phyloP scores from a whole-genome alignment of 2,797 vertebrate genomes.

The Xyrichtys novacula region DNA sequence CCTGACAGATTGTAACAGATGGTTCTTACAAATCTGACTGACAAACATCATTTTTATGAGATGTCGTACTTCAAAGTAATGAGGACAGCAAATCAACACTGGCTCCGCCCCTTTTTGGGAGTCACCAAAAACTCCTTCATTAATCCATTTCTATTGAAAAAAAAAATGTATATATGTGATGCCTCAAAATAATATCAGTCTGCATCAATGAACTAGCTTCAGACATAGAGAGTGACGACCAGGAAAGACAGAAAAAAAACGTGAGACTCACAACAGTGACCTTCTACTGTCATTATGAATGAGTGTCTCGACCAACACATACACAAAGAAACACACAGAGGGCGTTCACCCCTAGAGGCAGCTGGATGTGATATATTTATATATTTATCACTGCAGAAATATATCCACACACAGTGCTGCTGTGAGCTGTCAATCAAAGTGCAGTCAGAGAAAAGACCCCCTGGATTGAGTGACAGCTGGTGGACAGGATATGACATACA shows the following conservation, averaged over 20 bases:
- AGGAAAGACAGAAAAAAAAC: conserved; percentile 31
- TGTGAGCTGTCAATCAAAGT: conserved; percentile 65
- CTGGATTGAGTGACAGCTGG: conserved; percentile 75
- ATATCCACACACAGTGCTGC: conserved; percentile 25
- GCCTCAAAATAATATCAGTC: conserved; percentile 37
- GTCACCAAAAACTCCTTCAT: not conserved
- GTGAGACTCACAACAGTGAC: conserved; percentile 69
- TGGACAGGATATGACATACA: conserved; percentile 74
- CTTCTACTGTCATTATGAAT: conserved; percentile 73
- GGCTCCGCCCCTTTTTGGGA: not conserved
- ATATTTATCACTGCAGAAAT: conserved; percentile 16
- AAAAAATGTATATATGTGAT: not conserved
- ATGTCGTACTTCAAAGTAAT: not conserved
- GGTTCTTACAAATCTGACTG: not conserved
- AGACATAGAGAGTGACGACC: conserved; percentile 24
- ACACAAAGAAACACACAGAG: conserved; percentile 29
- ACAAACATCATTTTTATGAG: not conserved
- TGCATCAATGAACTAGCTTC: conserved; percentile 31
- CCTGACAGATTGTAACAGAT: not conserved
- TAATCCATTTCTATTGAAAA: no score
- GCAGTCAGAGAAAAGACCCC: conserved; percentile 46
- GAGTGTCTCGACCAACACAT: conserved; percentile 44
- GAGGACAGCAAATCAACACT: not conserved
- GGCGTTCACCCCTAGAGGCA: conserved; percentile 42
- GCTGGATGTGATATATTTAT: conserved; percentile 38